These are phyloP conservation scores for Pseudopleuronectes americanus DNA, from an alignment of 2,797 vertebrate species.

Conservation along the genomic window DNA sequence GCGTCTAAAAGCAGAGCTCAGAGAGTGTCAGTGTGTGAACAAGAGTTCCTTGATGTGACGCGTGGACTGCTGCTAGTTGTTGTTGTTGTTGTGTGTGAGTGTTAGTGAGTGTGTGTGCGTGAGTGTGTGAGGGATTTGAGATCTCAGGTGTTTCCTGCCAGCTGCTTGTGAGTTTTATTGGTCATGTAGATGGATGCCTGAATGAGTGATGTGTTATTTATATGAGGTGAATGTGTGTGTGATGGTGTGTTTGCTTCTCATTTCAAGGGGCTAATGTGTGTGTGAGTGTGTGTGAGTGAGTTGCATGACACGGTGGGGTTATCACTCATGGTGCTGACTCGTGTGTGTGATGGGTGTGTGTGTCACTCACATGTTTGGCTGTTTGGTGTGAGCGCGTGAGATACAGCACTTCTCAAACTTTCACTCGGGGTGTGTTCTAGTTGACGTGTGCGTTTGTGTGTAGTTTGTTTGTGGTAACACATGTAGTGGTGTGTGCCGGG, in stretches of 20 bases:
- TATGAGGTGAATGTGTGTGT: slow-evolving; percentile 3
- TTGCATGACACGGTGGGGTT: not conserved
- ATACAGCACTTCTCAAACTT: not conserved
- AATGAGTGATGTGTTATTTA: slow-evolving; percentile 4
- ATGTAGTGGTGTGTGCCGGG: slow-evolving; percentile 33
- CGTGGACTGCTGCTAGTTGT: slow-evolving; percentile 33
- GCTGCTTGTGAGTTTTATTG: not conserved
- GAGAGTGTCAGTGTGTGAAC: slow-evolving; percentile 55
- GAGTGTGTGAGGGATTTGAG: slow-evolving; percentile 32
- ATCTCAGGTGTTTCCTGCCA: slow-evolving; percentile 43
- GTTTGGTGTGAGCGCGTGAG: not conserved
- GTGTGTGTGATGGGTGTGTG: slow-evolving; percentile 9
- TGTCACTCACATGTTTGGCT: slow-evolving; percentile 3
- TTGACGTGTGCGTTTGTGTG: slow-evolving; percentile 9
- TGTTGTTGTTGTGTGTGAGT: slow-evolving; percentile 38
- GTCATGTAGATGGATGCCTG: slow-evolving; percentile 24
- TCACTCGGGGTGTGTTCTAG: slow-evolving; percentile 16
- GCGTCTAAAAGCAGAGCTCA: slow-evolving; percentile 48
- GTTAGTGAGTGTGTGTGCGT: slow-evolving; percentile 44
- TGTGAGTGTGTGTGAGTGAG: slow-evolving; percentile 3
- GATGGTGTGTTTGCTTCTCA: not conserved
- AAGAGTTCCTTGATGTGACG: slow-evolving; percentile 54
- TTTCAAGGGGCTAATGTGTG: slow-evolving; percentile 10
- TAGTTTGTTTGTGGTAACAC: slow-evolving; percentile 22
- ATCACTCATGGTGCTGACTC: slow-evolving; percentile 3